A percentile compares a stretch with the other conserved stretches of the same genome.
phyloP scores from a whole-genome alignment of 2,888 invertebrate genomes.

The Acanthosoma haemorrhoidale region DNA sequence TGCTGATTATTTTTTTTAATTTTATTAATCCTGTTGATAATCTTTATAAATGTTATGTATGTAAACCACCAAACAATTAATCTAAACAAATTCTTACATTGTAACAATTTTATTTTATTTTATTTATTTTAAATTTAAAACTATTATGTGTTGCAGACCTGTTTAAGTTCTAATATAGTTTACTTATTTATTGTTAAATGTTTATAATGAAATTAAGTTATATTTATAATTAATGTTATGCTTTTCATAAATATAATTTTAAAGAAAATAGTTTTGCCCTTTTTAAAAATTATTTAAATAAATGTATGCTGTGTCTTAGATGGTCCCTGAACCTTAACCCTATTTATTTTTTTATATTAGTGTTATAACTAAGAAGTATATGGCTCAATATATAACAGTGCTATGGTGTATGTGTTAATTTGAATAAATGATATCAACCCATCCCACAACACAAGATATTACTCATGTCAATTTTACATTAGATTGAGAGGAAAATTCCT shows the following conservation, averaged over 20 bases:
- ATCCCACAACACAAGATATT: background rate
- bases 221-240: slow-evolving; percentile 5
- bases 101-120: no score
- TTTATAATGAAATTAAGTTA: background rate
- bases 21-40: no score
- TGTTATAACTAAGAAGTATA: background rate
- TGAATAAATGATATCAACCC: background rate
- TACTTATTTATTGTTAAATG: background rate
- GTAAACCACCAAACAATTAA: no score
- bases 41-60: background rate
- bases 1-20: background rate
- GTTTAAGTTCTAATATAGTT: background rate
- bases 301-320: background rate
- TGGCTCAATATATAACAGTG: background rate
- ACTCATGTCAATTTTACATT: background rate
- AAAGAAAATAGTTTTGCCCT: background rate
- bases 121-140: no score
- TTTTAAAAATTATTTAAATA: background rate
- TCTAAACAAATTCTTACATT: no score
- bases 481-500: background rate
- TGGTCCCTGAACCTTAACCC: background rate
- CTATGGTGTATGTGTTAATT: background rate
- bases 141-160: no score
- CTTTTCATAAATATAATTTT: slow-evolving; percentile 14
- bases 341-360: background rate